Evolutionary conservation across 2,797 vertebrate species (phyloP), one percentile per base, ranked within the genome.

Genomic region (Gymnopithys bicolor): DNA sequence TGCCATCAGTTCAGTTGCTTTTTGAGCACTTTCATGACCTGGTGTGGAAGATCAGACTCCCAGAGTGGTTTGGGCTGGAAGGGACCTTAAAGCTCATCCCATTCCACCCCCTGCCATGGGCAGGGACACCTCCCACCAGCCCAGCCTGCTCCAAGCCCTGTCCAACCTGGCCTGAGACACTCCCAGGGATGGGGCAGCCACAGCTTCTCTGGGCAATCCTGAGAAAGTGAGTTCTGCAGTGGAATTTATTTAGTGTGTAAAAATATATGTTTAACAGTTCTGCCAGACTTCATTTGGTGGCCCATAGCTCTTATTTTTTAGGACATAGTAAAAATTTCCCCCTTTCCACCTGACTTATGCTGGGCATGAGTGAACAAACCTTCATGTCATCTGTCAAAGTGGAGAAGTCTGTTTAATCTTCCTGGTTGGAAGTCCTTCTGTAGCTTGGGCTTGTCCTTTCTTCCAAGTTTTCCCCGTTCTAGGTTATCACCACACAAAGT

Each of bases 61-160:
- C 53, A 39, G 37, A 21, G 15, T 1, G 1, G 76, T 30, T 59
- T 39, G 30, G 35, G 28, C 13, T 74, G 55, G 48, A 48, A 27
- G 18, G 25, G 33, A 41, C 48, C 7, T 39, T 6, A 27, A 74
- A 75, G 3, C 8, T 2, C 53, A 30, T 23, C 7, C 1, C 8
- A 4, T 60, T 22, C 4, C 24, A 24, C 0, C 7, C 32, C n/a
- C 30, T 73, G 39, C 13, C 39, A 16, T 5, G 59, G 28, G 19
- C 85, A 66, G 45, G 24, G 53, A 39, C 60, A 74, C 46, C 22
- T 62, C 5, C 48, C 21, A 2, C 46, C 6, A 0, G 8, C 33
- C 39, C 48, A 60, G 33, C 30, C 0, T 48, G 30, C 33, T 41
- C 53, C 69, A 19, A 27, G n/a, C 30, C 21, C 9, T 0, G 0